These are phyloP conservation scores for Gymnoscopelus braueri DNA, from an alignment of 2,797 vertebrate genomes.

Conservation along the genomic window DNA sequence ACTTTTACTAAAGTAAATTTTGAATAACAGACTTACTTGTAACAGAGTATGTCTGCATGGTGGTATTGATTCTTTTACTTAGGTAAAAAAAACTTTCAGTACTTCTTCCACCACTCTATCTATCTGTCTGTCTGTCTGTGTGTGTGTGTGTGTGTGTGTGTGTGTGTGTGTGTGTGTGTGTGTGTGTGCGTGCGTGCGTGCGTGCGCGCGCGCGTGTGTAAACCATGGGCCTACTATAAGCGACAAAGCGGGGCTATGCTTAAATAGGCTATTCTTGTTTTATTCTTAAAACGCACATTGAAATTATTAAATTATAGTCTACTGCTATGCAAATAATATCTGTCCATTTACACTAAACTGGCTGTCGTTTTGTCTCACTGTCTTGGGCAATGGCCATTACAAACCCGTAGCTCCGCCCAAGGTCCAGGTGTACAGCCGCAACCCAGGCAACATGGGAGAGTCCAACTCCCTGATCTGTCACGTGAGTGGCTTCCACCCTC, in stretches of 20 bases:
- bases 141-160: too few relatives aligned
- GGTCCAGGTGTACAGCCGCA: slow-evolving; percentile 81
- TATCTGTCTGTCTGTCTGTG: neutral
- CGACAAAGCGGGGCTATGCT: too few relatives aligned
- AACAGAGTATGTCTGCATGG: too few relatives aligned
- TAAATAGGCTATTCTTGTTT: too few relatives aligned
- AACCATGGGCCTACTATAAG: too few relatives aligned
- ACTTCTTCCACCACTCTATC: neutral
- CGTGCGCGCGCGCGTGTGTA: too few relatives aligned
- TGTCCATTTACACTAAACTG: neutral
- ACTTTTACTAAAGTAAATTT: neutral
- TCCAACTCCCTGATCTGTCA: slow-evolving; percentile 84
- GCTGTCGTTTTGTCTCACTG: neutral
- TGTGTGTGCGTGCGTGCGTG: too few relatives aligned
- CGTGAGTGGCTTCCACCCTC: slow-evolving; percentile 84
- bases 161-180: too few relatives aligned
- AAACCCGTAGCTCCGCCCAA: slow-evolving; percentile 65
- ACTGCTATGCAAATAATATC: neutral
- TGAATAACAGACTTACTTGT: neutral
- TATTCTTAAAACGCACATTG: neutral
- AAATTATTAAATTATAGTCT: neutral
- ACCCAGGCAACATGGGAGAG: slow-evolving; percentile 14
- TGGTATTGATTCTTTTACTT: too few relatives aligned
- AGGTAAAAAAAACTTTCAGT: too few relatives aligned
- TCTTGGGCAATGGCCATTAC: neutral